These are phyloP conservation scores for Daphoenositta chrysoptera DNA, from an alignment of 2,113 vertebrate species.

Conservation along the genomic window DNA sequence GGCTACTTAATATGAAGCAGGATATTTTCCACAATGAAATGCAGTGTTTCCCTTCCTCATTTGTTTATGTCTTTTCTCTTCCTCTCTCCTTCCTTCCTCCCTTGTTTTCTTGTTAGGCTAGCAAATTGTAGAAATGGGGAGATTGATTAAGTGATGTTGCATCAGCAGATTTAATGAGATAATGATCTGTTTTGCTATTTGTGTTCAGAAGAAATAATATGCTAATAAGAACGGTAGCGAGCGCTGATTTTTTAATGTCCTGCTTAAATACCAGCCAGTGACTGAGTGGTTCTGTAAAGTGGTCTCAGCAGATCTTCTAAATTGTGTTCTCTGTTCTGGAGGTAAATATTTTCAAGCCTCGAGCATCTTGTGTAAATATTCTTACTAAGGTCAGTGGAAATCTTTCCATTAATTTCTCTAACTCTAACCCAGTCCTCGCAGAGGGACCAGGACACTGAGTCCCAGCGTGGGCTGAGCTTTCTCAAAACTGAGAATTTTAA, in stretches of 20 bases:
- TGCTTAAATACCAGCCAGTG: slow-evolving; percentile 1
- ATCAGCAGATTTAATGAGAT: slow-evolving; percentile 8
- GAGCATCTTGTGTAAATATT: neutral
- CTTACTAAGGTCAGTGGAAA: neutral
- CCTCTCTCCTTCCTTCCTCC: neutral
- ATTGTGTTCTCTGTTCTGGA: neutral
- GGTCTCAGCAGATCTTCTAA: neutral
- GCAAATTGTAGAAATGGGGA: neutral
- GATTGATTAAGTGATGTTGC: slow-evolving; percentile 10
- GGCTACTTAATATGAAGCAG: neutral
- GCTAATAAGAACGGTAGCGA: neutral
- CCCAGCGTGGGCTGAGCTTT: neutral
- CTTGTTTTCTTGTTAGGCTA: neutral
- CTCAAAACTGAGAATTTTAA: neutral
- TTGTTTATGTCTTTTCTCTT: neutral
- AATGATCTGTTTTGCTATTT: slow-evolving; percentile 32
- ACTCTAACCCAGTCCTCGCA: neutral
- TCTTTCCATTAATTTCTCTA: neutral
- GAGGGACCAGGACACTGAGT: neutral
- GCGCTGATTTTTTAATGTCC: neutral
- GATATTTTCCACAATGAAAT: neutral
- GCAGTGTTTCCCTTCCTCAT: neutral
- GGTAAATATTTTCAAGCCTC: neutral
- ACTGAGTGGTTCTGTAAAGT: neutral
- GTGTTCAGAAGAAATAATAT: neutral